Percentiles rank a stretch among this genome's conserved stretches.
phyloP scores from a whole-genome alignment of 2,113 vertebrate genomes.

The Acinonyx jubatus region DNA sequence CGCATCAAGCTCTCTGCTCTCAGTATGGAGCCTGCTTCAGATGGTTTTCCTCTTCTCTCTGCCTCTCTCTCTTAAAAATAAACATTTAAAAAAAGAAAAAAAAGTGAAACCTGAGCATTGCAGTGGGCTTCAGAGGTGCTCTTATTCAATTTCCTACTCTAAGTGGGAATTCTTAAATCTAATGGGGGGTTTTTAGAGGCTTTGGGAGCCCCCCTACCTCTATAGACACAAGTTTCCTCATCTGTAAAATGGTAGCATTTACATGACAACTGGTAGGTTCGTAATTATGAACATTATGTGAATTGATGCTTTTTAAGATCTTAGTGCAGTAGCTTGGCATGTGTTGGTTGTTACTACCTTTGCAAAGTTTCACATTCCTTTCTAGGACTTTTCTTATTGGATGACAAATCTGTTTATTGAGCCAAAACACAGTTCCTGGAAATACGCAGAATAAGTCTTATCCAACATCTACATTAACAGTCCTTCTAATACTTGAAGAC shows the following conservation, averaged over 20 bases:
- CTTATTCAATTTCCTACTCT: background rate
- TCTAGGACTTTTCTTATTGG: constrained; percentile 48
- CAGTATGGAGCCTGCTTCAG: background rate
- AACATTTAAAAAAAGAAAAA: background rate
- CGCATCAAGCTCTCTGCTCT: background rate
- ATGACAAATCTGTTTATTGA: constrained; percentile 45
- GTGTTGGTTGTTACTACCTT: constrained; percentile 26
- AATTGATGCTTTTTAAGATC: background rate
- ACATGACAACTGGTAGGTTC: background rate
- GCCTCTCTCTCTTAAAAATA: background rate
- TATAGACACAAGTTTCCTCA: background rate
- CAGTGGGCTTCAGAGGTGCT: background rate
- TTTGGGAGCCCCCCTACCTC: background rate
- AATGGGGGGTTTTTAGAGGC: background rate
- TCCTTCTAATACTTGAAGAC: constrained; percentile 70
- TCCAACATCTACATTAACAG: constrained; percentile 54
- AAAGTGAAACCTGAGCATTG: background rate
- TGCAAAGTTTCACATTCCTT: background rate
- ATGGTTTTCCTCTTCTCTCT: background rate
- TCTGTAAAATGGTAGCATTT: background rate
- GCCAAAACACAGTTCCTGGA: constrained; percentile 50
- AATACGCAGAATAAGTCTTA: constrained; percentile 45
- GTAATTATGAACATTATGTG: background rate
- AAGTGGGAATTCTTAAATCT: background rate
- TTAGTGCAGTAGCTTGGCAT: background rate